Evolutionary conservation across 2,888 invertebrate species (phyloP).

Genomic region (Helleia helle): DNA sequence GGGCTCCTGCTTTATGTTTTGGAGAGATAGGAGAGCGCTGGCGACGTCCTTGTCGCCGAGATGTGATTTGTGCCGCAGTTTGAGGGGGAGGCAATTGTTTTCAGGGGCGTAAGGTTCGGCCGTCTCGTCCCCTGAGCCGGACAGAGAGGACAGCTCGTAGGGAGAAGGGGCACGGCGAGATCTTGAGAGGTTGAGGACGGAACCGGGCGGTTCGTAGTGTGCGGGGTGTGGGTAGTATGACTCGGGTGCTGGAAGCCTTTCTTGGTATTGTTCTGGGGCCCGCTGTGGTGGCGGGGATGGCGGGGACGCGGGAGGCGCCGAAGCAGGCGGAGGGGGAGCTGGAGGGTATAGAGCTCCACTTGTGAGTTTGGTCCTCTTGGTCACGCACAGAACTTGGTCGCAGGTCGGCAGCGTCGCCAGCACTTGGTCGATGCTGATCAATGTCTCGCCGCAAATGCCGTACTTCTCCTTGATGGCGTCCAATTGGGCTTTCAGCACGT

Average conservation of each 20-base stretch:
- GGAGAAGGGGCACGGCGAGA: slow-evolving; percentile 80
- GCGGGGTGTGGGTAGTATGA: slow-evolving; percentile 68
- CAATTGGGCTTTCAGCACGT: slow-evolving; percentile 92
- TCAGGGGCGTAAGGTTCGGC: slow-evolving; percentile 72
- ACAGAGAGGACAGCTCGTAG: slow-evolving; percentile 86
- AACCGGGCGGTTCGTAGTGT: slow-evolving; percentile 75
- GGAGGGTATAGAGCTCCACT: slow-evolving; percentile 72
- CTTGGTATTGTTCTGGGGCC: slow-evolving; percentile 66
- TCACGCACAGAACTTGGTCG: slow-evolving; percentile 88
- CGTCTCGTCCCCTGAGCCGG: slow-evolving; percentile 73
- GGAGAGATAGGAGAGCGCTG: slow-evolving; percentile 85
- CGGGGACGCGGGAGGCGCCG: slow-evolving; percentile 62
- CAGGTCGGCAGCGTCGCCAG: slow-evolving; percentile 88
- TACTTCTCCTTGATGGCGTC: slow-evolving; percentile 95
- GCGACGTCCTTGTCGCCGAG: slow-evolving; percentile 92
- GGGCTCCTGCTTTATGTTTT: slow-evolving; percentile 91
- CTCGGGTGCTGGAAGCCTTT: slow-evolving; percentile 58
- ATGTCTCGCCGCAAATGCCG: slow-evolving; percentile 89
- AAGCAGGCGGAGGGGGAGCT: slow-evolving; percentile 67
- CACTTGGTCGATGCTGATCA: slow-evolving; percentile 92
- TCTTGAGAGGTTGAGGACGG: slow-evolving; percentile 82
- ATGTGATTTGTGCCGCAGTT: slow-evolving; percentile 92
- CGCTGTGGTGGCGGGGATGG: slow-evolving; percentile 71
- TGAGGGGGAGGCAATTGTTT: slow-evolving; percentile 89
- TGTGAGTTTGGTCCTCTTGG: slow-evolving; percentile 78